These are phyloP conservation scores for Nematolebias whitei DNA, from an alignment of 2,113 vertebrate species.

Conservation along the genomic window DNA sequence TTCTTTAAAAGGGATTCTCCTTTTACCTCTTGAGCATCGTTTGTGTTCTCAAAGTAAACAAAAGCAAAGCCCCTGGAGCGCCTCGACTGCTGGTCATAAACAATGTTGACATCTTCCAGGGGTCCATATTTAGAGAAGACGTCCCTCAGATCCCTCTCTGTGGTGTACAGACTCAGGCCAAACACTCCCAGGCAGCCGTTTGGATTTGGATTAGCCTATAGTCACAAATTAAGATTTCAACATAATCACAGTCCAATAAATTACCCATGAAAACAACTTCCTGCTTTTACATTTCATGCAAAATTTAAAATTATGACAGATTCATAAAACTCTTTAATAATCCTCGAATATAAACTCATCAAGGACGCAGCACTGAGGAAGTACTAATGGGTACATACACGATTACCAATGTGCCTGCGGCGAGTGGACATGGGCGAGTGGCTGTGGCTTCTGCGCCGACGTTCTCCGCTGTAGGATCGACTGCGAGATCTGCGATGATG, in stretches of 20 bases:
- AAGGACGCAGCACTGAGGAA: neutral
- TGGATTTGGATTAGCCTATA: constrained; percentile 93
- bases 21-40: constrained; percentile 90
- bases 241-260: neutral
- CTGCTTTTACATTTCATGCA: constrained; percentile 1
- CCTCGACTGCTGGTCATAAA: constrained; percentile 95
- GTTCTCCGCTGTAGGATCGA: constrained; percentile 91
- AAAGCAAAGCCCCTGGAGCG: constrained; percentile 95
- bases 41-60: constrained; percentile 93
- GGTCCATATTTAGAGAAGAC: constrained; percentile 97
- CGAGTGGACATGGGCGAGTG: constrained; percentile 97
- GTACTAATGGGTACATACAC: constrained; percentile 79
- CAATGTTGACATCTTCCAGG: constrained; percentile 90
- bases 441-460: constrained; percentile 89
- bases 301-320: neutral
- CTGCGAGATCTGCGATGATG: constrained; percentile 87
- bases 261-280: neutral
- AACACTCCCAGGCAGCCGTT: constrained; percentile 95
- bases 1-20: neutral
- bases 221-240: neutral
- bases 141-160: constrained; percentile 92
- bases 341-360: neutral
- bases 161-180: constrained; percentile 94
- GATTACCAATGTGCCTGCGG: constrained; percentile 91
- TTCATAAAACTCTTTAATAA: neutral